Base-by-base conservation (phyloP, 1,140 invertebrate species). In the Drosophila bipectinata region DNA sequence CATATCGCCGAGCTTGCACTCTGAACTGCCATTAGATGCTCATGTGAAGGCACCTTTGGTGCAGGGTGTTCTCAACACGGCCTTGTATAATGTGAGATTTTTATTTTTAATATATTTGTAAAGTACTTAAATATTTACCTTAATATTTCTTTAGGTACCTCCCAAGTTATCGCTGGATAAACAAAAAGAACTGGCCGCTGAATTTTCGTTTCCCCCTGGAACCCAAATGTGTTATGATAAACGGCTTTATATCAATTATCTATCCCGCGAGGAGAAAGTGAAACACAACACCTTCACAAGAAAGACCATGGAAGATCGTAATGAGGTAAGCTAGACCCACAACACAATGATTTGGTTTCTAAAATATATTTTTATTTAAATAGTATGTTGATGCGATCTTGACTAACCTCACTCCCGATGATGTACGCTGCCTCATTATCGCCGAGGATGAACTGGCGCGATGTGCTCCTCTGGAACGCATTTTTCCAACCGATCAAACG, bases 1-100 rank as follows among this genome's bases (percentile, higher is more conserved):
- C 92, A 98, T 99, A 78, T 99, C 98, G 1, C 98, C 99, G 6
- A 96, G 96, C 55, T 92, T 99, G 57, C 98, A 98, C 90, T 98
- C 97, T 69, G 96, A 98, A 58, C 97, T 98, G 18, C 95, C 97
- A 0, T 92, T 99, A 14, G 98, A 99, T 93, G 93, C 96, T 56
- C 96, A 97, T 82, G 98, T 99, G 28, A 99, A 99, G 91, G 97
- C 97, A 10, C 97, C 97, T 3, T 92, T 99, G 79, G 95, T 98
- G 9, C 94, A 95, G 82, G 96, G 98, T 76, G 94, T 99, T 12
- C 95, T 99, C 72, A 99, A 98, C 92, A 95, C 99, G 58, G 97
- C 96, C 21, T 96, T 98, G 80, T 97, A 97, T 90, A 96, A 98
- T 83, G 93, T 98, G 93, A 77, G 82, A 8, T 1, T 9, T 34